Conservation (phyloP, 1,140 invertebrate genomes). For the Holcopasites calliopsidis region DNA sequence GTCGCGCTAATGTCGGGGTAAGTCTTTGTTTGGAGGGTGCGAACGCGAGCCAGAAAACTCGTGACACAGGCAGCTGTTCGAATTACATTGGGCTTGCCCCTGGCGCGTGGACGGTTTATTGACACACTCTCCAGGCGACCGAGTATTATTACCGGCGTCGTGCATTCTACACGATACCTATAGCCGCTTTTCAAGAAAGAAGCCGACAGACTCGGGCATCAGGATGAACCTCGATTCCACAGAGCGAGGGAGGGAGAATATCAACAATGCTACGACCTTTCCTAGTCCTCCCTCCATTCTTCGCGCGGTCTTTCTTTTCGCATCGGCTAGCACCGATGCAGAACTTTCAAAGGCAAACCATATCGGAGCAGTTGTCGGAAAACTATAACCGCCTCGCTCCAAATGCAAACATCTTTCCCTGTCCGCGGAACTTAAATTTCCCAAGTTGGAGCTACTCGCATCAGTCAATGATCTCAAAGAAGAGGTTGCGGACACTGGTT, state of each 20-base stretch:
- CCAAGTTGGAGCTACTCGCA: background rate
- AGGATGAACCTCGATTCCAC: background rate
- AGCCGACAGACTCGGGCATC: background rate
- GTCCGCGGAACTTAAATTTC: no score
- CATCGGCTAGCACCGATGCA: background rate
- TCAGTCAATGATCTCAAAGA: background rate
- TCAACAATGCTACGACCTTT: background rate
- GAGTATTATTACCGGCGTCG: constrained; percentile 38
- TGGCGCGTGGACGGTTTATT: constrained; percentile 59
- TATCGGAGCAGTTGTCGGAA: no score
- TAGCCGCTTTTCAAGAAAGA: background rate
- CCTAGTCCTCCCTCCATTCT: background rate
- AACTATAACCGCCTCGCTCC: no score
- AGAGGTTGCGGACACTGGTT: background rate
- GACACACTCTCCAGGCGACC: constrained; percentile 45
- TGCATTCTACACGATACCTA: constrained; percentile 16
- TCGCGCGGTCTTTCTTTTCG: background rate
- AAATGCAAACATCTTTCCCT: no score
- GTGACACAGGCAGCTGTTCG: constrained; percentile 67
- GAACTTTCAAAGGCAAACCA: background rate
- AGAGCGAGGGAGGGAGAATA: background rate
- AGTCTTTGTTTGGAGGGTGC: constrained; percentile 63
- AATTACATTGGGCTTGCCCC: constrained; percentile 43
- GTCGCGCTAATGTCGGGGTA: constrained; percentile 20
- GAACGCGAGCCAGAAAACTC: constrained; percentile 51